Evolutionary conservation across 2,113 vertebrate genomes (phyloP), one percentile per base, ranked within the genome.

Genomic region (Cranoglanis bouderius): DNA sequence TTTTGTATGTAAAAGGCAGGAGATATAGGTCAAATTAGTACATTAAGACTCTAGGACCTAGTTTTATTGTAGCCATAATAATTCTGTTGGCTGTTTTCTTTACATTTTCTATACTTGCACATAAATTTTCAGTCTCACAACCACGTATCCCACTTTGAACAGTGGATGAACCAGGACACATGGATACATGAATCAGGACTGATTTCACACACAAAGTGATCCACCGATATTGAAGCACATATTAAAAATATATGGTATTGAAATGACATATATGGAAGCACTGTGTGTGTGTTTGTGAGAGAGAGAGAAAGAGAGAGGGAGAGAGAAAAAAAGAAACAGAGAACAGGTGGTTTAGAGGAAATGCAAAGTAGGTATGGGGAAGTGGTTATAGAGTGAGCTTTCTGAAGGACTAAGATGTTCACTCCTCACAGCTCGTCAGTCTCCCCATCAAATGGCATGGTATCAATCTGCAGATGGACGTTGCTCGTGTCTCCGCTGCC

Each of bases 391-490:
- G 51, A 40, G 32, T 57, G 51, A 55, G 49, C 65, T 85, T 53
- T 85, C 89, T 90, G 74, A 21, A 84, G 74, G 72, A 35, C 26
- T 74, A 49, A 7, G 51, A 85, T 80, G 18, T 70, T 91, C 49
- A 74, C 51, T 85, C 90, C 94, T 97, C 96, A 99, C 92, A 99
- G 96, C 95, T 99, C 98, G 19, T 99, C 98, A 55, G 98, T 99
- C 96, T 99, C 98, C 90, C 96, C 98, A 87, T 97, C 96, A 10
- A 96, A 93, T 65, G 97, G 97, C 92, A 98, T 95, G 46, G 92
- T 93, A 67, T 96, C 95, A 67, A 96, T 88, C 86, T 98, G 96
- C 94, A 97, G 95, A 1, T 93, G 96, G 93, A 98, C 96, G 93
- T 96, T 96, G n/a, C 94, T 94, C 82, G 95, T 94, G 83, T 99